phyloP scores from a whole-genome alignment of 2,113 vertebrate genomes.

The Isichthys henryi region DNA sequence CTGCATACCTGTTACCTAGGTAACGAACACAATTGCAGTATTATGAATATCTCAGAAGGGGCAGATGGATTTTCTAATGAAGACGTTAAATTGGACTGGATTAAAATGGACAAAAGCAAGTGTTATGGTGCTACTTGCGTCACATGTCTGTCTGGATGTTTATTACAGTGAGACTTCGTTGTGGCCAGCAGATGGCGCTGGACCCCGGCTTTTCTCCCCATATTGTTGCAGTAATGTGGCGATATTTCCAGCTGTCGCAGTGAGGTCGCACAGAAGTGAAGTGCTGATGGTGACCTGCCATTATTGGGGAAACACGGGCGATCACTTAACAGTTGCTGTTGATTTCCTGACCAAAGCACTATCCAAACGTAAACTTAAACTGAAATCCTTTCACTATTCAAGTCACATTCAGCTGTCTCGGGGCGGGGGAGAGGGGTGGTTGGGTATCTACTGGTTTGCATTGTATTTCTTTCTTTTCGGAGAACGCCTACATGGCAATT shows the following conservation, averaged over 20 bases:
- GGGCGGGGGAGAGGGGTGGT: background rate
- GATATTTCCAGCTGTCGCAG: background rate
- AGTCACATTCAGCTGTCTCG: background rate
- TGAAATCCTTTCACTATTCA: background rate
- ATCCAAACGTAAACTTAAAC: background rate
- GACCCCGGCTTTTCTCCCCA: background rate
- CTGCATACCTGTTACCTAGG: constrained; percentile 1
- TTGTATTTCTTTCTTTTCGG: background rate
- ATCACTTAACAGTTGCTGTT: background rate
- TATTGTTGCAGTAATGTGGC: background rate
- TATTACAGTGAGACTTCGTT: background rate
- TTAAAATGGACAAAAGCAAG: background rate
- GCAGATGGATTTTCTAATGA: background rate
- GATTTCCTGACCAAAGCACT: background rate
- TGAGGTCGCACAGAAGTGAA: background rate
- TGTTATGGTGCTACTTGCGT: background rate
- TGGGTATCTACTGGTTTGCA: background rate
- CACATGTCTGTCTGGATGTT: background rate
- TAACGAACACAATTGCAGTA: background rate
- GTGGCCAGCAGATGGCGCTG: background rate
- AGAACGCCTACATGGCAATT: background rate
- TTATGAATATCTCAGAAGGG: background rate
- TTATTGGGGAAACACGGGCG: background rate
- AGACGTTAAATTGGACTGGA: background rate
- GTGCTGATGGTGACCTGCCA: background rate